phyloP scores from a whole-genome alignment of 1,140 invertebrate genomes.

The Batillaria attramentaria region DNA sequence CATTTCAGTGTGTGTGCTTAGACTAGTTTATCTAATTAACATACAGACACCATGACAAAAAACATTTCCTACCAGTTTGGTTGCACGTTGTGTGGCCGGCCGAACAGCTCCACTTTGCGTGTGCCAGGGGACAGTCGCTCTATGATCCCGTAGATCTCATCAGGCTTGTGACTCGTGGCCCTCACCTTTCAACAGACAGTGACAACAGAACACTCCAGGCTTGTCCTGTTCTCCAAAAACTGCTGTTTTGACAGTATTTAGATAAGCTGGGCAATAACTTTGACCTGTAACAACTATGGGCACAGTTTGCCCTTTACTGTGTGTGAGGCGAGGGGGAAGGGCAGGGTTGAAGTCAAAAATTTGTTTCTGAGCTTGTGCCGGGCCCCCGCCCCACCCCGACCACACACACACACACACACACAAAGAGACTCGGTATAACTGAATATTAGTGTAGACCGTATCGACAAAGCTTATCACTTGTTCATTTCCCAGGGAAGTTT shows the following conservation, averaged over 20 bases:
- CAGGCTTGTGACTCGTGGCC: conserved; percentile 97
- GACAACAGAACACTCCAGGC: background rate
- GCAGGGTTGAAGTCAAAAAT: background rate
- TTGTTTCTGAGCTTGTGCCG: background rate
- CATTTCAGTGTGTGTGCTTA: too few species aligned
- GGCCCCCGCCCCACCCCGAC: background rate
- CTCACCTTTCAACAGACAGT: conserved; percentile 71
- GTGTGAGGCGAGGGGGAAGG: background rate
- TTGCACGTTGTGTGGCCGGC: conserved; percentile 96
- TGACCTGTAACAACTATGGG: background rate
- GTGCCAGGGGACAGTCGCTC: conserved; percentile 83
- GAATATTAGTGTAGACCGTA: too few species aligned
- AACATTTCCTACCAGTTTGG: conserved; percentile 89
- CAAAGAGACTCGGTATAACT: background rate
- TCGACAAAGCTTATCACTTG: too few species aligned
- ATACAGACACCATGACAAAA: too few species aligned
- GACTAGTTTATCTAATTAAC: too few species aligned
- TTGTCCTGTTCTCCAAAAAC: background rate
- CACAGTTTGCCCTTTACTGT: background rate
- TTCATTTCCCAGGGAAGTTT: too few species aligned
- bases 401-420: background rate
- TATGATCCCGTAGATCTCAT: conserved; percentile 93
- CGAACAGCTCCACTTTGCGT: conserved; percentile 97
- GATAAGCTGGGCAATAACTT: too few species aligned
- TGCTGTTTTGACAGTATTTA: too few species aligned